phyloP scores from a whole-genome alignment of 2,888 invertebrate genomes.

The Lepidochitona cinerea region DNA sequence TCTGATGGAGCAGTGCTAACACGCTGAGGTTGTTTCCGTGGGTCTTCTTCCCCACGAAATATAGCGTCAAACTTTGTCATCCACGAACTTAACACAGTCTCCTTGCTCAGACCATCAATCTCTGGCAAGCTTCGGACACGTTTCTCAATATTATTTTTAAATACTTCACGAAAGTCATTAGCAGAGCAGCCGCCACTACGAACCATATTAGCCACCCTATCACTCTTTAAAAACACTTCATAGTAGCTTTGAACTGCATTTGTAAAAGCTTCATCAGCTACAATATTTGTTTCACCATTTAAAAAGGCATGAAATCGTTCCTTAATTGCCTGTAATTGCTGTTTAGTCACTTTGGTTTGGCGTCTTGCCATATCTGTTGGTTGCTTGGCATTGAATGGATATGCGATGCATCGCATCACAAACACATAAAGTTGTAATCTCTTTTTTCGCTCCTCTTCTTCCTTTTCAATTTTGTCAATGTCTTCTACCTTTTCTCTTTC shows the following conservation, averaged over 20 bases:
- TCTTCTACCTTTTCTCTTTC: slow-evolving; percentile 78
- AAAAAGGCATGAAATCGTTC: slow-evolving; percentile 95
- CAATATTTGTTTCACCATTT: slow-evolving; percentile 89
- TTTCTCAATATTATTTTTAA: slow-evolving; percentile 98
- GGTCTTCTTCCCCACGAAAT: slow-evolving; percentile 77
- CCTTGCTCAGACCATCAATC: slow-evolving; percentile 99
- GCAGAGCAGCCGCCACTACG: slow-evolving; percentile 98
- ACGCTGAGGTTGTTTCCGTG: slow-evolving; percentile 76
- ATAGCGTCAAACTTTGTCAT: slow-evolving; percentile 99
- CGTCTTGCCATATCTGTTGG: slow-evolving; percentile 97
- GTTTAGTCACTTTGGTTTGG: slow-evolving; percentile 95
- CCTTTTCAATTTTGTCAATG: slow-evolving; percentile 90
- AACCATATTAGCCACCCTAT: slow-evolving; percentile 96
- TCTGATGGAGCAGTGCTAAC: slow-evolving; percentile 75
- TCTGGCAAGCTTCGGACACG: slow-evolving; percentile 96
- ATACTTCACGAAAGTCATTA: slow-evolving; percentile 98
- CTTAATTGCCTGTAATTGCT: slow-evolving; percentile 94
- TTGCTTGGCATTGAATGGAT: slow-evolving; percentile 99
- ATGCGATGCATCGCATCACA: slow-evolving; percentile 96
- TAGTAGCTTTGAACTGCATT: slow-evolving; percentile 93
- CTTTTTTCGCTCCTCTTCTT: slow-evolving; percentile 96
- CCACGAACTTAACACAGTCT: slow-evolving; percentile 99
- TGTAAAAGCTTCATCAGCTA: slow-evolving; percentile 84
- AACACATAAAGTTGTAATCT: slow-evolving; percentile 98
- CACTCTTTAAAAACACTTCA: slow-evolving; percentile 94